Percentiles rank a stretch among this genome's conserved stretches.
These are phyloP conservation scores for Drosophila prolongata DNA, from an alignment of 2,888 invertebrate species.

Conservation along the genomic window DNA sequence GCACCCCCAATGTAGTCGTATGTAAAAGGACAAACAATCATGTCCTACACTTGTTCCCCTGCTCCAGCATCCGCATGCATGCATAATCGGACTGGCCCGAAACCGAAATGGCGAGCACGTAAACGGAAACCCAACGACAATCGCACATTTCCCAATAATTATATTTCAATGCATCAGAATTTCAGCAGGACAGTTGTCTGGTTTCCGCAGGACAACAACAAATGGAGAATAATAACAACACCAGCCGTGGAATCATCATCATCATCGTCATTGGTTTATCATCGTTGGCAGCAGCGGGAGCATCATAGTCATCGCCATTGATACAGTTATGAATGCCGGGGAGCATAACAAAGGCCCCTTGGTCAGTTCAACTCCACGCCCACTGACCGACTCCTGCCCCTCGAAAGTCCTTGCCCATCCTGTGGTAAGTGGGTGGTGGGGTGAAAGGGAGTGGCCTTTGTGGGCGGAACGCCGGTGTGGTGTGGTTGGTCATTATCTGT, in stretches of 20 bases:
- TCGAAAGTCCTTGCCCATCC: slow-evolving; percentile 19
- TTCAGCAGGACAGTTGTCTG: slow-evolving; percentile 74
- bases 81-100: slow-evolving; percentile 28
- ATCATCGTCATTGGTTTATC: slow-evolving; percentile 21
- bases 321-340: slow-evolving; percentile 57
- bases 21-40: slow-evolving; percentile 30
- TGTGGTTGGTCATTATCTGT: slow-evolving; percentile 77
- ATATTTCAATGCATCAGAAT: slow-evolving; percentile 82
- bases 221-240: slow-evolving; percentile 34
- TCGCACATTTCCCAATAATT: slow-evolving; percentile 83
- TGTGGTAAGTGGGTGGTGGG: slow-evolving; percentile 19
- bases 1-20: slow-evolving; percentile 7
- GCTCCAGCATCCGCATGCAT: slow-evolving; percentile 18
- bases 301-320: slow-evolving; percentile 41
- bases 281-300: slow-evolving; percentile 27
- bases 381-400: slow-evolving; percentile 13
- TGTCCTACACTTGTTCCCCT: slow-evolving; percentile 16
- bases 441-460: slow-evolving; percentile 1
- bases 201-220: slow-evolving; percentile 69
- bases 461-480: slow-evolving; percentile 16
- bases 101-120: slow-evolving; percentile 52
- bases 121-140: slow-evolving; percentile 80
- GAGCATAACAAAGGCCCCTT: slow-evolving; percentile 46
- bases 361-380: slow-evolving; percentile 24
- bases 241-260: slow-evolving; percentile 29